phyloP scores from a whole-genome alignment of 1,140 invertebrate species.

The Heterodera schachtii region DNA sequence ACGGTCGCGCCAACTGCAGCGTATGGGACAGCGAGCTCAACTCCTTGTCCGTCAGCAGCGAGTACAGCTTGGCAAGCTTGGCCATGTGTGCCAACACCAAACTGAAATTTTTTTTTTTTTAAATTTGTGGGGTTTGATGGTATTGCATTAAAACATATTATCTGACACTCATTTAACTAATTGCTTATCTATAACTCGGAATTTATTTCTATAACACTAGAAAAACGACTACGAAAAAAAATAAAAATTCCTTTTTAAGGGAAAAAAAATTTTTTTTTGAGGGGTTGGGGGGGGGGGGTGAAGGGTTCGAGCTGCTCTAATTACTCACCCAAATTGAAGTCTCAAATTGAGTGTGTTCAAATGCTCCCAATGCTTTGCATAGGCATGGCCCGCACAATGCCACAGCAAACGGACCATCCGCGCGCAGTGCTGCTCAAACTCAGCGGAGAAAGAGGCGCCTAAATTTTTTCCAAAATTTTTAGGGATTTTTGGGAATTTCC shows the following conservation, averaged over 20 bases:
- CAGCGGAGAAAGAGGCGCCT: slow-evolving; percentile 51
- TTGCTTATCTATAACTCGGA: no score
- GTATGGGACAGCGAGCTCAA: slow-evolving; percentile 46
- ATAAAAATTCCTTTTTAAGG: background rate
- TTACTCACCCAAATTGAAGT: slow-evolving; percentile 47
- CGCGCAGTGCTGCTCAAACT: slow-evolving; percentile 54
- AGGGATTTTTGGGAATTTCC: background rate
- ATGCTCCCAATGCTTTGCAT: slow-evolving; percentile 62
- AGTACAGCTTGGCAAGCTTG: slow-evolving; percentile 43
- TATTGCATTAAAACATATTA: no score
- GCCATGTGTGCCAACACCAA: slow-evolving; percentile 59
- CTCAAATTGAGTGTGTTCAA: slow-evolving; percentile 53
- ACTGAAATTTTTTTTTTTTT: background rate
- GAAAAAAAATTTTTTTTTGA: no score
- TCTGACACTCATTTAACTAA: no score
- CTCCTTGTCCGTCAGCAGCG: slow-evolving; percentile 57
- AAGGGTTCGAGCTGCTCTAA: no score
- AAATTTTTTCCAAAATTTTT: slow-evolving; percentile 23
- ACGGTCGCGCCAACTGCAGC: slow-evolving; percentile 50
- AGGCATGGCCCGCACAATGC: slow-evolving; percentile 62
- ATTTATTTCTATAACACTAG: no score
- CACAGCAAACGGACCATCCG: slow-evolving; percentile 53
- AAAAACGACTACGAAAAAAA: no score
- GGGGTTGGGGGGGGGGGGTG: no score
- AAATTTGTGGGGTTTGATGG: no score